Percentiles rank a stretch among this genome's conserved stretches.
Evolutionary conservation across 2,113 vertebrate species (phyloP).

Genomic region (Anhinga anhinga): DNA sequence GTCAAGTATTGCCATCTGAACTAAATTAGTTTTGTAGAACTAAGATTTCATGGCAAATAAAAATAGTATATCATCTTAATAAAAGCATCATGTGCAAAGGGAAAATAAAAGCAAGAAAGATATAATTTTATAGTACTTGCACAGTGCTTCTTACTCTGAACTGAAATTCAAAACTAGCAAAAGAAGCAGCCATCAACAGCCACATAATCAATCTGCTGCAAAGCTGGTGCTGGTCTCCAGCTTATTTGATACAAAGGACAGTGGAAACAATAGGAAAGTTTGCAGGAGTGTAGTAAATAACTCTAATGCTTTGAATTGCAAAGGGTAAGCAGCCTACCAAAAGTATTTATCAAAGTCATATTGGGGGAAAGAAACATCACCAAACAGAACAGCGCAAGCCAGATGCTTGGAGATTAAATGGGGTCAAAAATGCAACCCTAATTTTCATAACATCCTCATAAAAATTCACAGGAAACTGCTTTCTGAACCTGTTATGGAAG

Average conservation of each 20-base stretch:
- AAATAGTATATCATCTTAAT: conserved; percentile 78
- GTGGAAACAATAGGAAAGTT: conserved; percentile 55
- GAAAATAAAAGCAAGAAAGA: conserved; percentile 70
- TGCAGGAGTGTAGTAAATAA: conserved; percentile 49
- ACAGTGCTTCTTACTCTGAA: conserved; percentile 59
- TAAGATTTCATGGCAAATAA: conserved; percentile 80
- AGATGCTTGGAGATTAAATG: conserved; percentile 69
- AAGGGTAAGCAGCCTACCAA: conserved; percentile 39
- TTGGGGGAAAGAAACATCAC: conserved; percentile 41
- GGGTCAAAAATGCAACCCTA: conserved; percentile 62
- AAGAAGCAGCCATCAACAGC: conserved; percentile 64
- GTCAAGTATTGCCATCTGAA: conserved; percentile 75
- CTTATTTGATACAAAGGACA: conserved; percentile 57
- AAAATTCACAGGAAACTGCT: conserved; percentile 61
- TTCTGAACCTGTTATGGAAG: conserved; percentile 48
- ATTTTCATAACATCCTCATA: conserved; percentile 55
- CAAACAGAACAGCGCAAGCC: conserved; percentile 56
- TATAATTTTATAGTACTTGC: conserved; percentile 61
- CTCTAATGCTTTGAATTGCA: conserved; percentile 62
- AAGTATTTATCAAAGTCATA: conserved; percentile 59
- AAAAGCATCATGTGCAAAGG: conserved; percentile 73
- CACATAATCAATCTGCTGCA: conserved; percentile 57
- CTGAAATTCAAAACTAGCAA: conserved; percentile 68
- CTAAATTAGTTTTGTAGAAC: conserved; percentile 73
- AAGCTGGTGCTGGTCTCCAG: conserved; percentile 44